A percentile compares a stretch with the other conserved stretches of the same genome.
Evolutionary conservation across 2,797 vertebrate species (phyloP).

Genomic region (Rhinophrynus dorsalis): DNA sequence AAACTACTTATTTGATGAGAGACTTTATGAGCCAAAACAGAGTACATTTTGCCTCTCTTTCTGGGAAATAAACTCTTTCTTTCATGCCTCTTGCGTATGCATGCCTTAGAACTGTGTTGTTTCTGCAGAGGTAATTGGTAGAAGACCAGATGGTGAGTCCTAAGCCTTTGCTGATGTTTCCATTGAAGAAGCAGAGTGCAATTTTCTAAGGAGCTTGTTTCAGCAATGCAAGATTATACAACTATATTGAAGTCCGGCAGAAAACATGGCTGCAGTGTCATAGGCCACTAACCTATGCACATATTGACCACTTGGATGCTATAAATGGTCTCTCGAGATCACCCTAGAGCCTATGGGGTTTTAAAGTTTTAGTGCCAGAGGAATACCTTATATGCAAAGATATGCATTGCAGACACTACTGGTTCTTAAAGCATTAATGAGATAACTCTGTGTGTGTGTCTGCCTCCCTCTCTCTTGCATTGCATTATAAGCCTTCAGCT

Average conservation of each 20-base stretch:
- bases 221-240: slow-evolving; percentile 2
- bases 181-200: slow-evolving; percentile 29
- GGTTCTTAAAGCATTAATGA: no score
- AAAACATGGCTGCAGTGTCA: background rate
- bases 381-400: no score
- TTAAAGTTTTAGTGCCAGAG: no score
- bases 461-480: no score
- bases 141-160: slow-evolving; percentile 43
- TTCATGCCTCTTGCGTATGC: slow-evolving; percentile 32
- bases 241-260: background rate
- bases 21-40: slow-evolving; percentile 37
- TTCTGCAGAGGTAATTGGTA: slow-evolving; percentile 41
- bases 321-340: no score
- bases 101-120: slow-evolving; percentile 35
- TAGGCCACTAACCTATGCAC: background rate
- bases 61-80: slow-evolving; percentile 2
- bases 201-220: slow-evolving; percentile 21
- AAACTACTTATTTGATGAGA: slow-evolving; percentile 17
- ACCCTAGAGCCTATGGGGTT: no score
- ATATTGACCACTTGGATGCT: no score
- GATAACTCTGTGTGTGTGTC: no score
- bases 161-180: slow-evolving; percentile 40
- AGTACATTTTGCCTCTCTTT: slow-evolving; percentile 24
- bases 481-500: no score
- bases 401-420: no score